These are phyloP conservation scores for Lacanobia wlatinum DNA, from an alignment of 2,888 invertebrate species.

Conservation along the genomic window DNA sequence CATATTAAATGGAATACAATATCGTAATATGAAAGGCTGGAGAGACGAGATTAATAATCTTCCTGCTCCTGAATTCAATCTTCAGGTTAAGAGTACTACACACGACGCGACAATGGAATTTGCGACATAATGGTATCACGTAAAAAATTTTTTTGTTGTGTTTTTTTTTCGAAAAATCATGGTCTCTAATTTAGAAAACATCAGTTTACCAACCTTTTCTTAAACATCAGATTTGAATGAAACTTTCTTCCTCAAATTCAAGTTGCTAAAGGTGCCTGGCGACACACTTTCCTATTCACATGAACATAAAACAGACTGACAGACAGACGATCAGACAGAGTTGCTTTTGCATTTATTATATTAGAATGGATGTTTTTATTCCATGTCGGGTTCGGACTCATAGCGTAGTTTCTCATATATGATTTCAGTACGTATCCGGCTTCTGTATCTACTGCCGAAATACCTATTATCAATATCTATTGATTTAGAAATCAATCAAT, in stretches of 20 bases:
- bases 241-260: not conserved
- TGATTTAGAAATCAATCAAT: too few relatives aligned
- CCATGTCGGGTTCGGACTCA: too few relatives aligned
- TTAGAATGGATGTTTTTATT: too few relatives aligned
- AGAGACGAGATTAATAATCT: conserved; percentile 59
- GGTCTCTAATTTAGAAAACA: too few relatives aligned
- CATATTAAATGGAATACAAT: conserved; percentile 56
- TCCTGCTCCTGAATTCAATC: conserved; percentile 58
- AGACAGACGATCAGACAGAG: too few relatives aligned
- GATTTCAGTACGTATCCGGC: too few relatives aligned
- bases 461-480: too few relatives aligned
- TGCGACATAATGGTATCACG: conserved; percentile 8
- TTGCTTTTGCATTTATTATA: too few relatives aligned
- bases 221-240: not conserved
- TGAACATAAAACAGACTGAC: too few relatives aligned
- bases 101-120: conserved; percentile 10
- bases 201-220: not conserved
- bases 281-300: not conserved
- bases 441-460: too few relatives aligned
- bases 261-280: not conserved
- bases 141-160: not conserved
- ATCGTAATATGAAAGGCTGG: conserved; percentile 46
- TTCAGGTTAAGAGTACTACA: conserved; percentile 37
- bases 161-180: not conserved
- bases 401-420: too few relatives aligned